Evolutionary conservation across 2,888 invertebrate genomes (phyloP), one percentile per base, ranked within the genome.

Genomic region (Scaptomyza reducta): DNA sequence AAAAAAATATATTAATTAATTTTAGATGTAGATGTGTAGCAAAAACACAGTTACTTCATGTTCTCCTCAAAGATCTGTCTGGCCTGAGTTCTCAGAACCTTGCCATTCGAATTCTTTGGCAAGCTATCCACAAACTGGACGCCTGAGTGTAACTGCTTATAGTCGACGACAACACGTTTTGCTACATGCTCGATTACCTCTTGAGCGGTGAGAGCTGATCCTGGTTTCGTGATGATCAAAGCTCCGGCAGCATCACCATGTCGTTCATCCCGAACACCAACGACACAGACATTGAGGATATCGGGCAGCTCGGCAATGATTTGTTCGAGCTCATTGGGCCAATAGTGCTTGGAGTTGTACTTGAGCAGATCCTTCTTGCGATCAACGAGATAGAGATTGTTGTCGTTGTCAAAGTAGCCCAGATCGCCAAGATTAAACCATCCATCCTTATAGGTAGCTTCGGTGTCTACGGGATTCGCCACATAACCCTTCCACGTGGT

Each of bases 381-480:
- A 56, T 85, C 91, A 6, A 81, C 79, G 2, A 90, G 44, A 62
- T 72, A 84, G 2, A 91, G 58, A 61, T 70, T 78, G 13, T 89
- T 87, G 3, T 88, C 81, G 2, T 79, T 69, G 44, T 91, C 90
- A 55, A 91, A 88, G 53, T 86, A 87, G 11, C 91, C 91, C 33
- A 90, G 44, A 61, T 91, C 91, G 6, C 91, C 91, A 0, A 89
- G 76, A n/a, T 82, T 79, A 3, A 89, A 69, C 90, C 90, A 91
- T 11, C 89, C 89, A 16, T 90, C 81, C 6, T 80, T 59, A 0
- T 77, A 0, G 0, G 85, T 85, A 11, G 47, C 13, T 0, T 44
- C 57, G 1, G 79, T 79, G 11, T 79, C 89, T 22, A 25, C 68
- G 0, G 72, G 63, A 62, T 89, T 89, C 0, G 68, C 67, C 42